phyloP scores from a whole-genome alignment of 35 echinoderm and acorn worm species.

The Ophioderma brevispina region DNA sequence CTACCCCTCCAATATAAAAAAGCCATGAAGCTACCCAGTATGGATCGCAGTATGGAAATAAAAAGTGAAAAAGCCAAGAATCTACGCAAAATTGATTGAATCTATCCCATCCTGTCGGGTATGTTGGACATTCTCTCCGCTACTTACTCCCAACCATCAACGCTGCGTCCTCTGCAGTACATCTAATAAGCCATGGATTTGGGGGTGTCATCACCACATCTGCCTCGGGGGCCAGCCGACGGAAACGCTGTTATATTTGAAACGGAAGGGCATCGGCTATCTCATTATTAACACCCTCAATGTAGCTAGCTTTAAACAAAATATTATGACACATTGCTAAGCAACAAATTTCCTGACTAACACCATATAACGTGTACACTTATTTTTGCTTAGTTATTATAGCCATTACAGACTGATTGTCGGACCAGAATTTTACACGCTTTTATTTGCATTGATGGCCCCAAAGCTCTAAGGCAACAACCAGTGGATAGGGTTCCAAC shows the following conservation, averaged over 20 bases:
- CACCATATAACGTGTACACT: slow-evolving; percentile 33
- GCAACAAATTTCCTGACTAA: slow-evolving; percentile 25
- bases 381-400: slow-evolving; percentile 22
- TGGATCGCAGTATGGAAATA: background rate
- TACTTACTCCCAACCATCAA: background rate
- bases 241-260: background rate
- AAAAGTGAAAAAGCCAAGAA: background rate
- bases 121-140: background rate
- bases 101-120: background rate
- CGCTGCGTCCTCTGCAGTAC: background rate
- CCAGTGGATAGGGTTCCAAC: background rate
- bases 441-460: slow-evolving; percentile 2
- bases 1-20: background rate
- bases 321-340: slow-evolving; percentile 44
- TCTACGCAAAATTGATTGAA: background rate
- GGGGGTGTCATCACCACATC: background rate
- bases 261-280: no score
- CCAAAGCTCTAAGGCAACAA: background rate
- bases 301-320: no score
- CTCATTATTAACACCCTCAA: no score
- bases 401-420: background rate
- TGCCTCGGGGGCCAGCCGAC: background rate
- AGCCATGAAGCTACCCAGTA: background rate
- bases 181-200: background rate
- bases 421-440: background rate